These are phyloP conservation scores for Eriosoma lanigerum DNA, from an alignment of 1,140 invertebrate genomes.

Conservation along the genomic window DNA sequence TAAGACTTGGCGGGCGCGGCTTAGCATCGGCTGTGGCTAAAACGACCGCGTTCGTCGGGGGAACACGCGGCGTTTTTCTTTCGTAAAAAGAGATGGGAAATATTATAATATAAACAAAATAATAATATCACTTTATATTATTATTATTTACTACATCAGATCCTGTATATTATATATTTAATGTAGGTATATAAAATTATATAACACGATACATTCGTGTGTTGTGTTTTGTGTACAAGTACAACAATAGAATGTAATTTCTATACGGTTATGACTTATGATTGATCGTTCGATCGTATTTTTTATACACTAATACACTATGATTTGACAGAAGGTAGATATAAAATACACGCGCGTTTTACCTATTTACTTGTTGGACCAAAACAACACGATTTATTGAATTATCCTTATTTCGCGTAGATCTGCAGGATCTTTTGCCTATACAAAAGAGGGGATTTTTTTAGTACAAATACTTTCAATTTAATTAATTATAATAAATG, in stretches of 20 bases:
- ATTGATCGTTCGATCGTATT: slow-evolving; percentile 1
- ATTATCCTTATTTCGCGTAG: background rate
- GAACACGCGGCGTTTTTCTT: background rate
- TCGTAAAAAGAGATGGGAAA: background rate
- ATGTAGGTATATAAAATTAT: too few relatives aligned
- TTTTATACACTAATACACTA: too few relatives aligned
- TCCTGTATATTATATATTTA: too few relatives aligned
- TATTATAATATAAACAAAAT: slow-evolving; percentile 13
- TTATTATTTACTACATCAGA: background rate
- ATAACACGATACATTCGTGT: too few relatives aligned
- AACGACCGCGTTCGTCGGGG: background rate
- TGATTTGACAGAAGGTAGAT: too few relatives aligned
- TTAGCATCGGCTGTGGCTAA: background rate
- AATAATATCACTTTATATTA: background rate
- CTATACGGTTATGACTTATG: background rate
- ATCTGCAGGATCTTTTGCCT: too few relatives aligned
- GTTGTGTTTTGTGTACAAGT: too few relatives aligned
- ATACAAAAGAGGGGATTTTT: too few relatives aligned
- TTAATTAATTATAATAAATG: too few relatives aligned
- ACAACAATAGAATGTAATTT: background rate
- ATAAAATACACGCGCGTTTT: background rate
- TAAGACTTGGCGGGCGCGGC: background rate
- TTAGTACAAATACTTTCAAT: too few relatives aligned
- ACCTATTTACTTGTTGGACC: slow-evolving; percentile 31
- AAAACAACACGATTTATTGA: slow-evolving; percentile 24